These are phyloP conservation scores for Drosophila lacertosa DNA, from an alignment of 1,140 invertebrate genomes.

Conservation along the genomic window DNA sequence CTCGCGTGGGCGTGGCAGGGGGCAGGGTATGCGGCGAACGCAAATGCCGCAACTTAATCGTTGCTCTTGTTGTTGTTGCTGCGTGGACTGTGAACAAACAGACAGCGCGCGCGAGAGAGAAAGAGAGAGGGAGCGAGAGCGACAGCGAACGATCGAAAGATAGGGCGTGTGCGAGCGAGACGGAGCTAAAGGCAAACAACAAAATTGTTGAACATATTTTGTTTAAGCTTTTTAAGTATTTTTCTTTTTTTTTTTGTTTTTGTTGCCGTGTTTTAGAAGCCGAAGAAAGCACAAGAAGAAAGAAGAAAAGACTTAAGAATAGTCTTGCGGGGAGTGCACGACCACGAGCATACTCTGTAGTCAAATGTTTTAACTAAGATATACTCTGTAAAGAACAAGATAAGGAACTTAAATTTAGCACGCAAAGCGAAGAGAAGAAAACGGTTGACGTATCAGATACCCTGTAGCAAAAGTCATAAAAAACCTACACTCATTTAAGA, in stretches of 20 bases:
- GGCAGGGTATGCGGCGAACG: slow-evolving; percentile 17
- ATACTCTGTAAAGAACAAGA: too few relatives aligned
- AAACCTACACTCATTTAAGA: too few relatives aligned
- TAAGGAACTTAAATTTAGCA: too few relatives aligned
- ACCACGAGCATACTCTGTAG: slow-evolving; percentile 6
- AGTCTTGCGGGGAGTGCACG: background rate
- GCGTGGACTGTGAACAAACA: slow-evolving; percentile 50
- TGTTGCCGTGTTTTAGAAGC: slow-evolving; percentile 16
- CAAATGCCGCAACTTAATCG: too few relatives aligned
- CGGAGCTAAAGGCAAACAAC: slow-evolving; percentile 17
- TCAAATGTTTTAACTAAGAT: too few relatives aligned
- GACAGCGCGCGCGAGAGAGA: background rate
- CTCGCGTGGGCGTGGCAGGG: slow-evolving; percentile 10
- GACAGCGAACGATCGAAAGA: background rate
- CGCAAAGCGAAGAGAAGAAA: too few relatives aligned
- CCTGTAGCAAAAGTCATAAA: too few relatives aligned
- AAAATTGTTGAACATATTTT: slow-evolving; percentile 38
- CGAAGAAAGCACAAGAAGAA: slow-evolving; percentile 22
- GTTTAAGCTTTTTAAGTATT: slow-evolving; percentile 57
- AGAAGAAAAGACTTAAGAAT: slow-evolving; percentile 9
- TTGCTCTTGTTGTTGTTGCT: too few relatives aligned
- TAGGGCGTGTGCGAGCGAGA: background rate
- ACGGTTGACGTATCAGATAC: too few relatives aligned
- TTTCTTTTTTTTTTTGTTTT: background rate
- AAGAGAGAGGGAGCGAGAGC: background rate